Evolutionary conservation across 1,140 invertebrate genomes (phyloP).

Genomic region (Camponotus floridanus): DNA sequence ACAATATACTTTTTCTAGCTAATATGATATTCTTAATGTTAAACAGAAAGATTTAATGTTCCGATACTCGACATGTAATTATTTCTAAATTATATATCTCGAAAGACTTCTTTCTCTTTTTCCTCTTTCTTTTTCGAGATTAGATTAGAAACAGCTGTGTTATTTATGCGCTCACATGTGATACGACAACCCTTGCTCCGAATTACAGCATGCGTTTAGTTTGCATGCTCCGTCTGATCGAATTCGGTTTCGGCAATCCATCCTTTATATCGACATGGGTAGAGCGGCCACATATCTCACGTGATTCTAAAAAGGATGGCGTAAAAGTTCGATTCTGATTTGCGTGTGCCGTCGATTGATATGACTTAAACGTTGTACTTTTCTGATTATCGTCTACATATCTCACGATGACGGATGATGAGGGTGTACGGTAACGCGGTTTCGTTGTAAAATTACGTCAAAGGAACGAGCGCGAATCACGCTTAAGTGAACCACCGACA

Average conservation of each 20-base stretch:
- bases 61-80: neutral
- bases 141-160: neutral
- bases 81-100: slow-evolving; percentile 2
- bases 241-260: slow-evolving; percentile 52
- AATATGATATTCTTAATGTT: neutral
- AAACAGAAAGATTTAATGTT: neutral
- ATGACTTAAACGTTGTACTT: slow-evolving; percentile 74
- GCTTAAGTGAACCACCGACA: slow-evolving; percentile 22
- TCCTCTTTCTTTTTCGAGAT: neutral
- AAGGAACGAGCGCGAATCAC: slow-evolving; percentile 37
- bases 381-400: slow-evolving; percentile 52
- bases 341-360: slow-evolving; percentile 65
- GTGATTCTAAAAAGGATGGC: slow-evolving; percentile 49
- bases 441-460: slow-evolving; percentile 61
- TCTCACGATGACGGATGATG: slow-evolving; percentile 46
- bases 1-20: slow-evolving; percentile 9
- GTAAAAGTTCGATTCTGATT: slow-evolving; percentile 51
- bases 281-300: slow-evolving; percentile 67
- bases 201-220: neutral
- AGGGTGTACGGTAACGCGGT: slow-evolving; percentile 15
- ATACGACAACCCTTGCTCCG: neutral
- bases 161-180: neutral
- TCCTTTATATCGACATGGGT: slow-evolving; percentile 59
- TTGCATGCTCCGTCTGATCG: neutral
- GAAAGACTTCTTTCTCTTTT: neutral